These are phyloP conservation scores for Cetonia aurata DNA, from an alignment of 2,888 invertebrate species.

Conservation along the genomic window DNA sequence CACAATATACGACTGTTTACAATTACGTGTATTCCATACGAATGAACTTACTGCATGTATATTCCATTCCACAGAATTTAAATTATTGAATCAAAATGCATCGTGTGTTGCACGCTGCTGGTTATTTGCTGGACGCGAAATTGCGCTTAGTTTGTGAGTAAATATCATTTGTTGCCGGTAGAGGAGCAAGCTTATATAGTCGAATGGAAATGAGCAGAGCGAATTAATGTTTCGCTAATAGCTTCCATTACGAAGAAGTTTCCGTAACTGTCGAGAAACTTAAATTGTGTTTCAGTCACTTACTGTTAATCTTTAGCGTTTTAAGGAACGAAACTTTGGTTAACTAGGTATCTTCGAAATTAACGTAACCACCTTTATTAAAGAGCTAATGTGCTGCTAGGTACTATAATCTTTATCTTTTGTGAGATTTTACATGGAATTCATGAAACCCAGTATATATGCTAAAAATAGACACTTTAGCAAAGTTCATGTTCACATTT, in stretches of 20 bases:
- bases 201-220: not conserved
- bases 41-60: not conserved
- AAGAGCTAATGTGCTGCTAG: too few species aligned
- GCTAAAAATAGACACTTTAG: too few species aligned
- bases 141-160: not conserved
- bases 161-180: not conserved
- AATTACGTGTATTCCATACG: too few species aligned
- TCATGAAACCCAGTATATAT: too few species aligned
- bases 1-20: too few species aligned
- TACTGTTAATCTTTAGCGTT: not conserved
- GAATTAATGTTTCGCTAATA: constrained; percentile 14
- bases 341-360: too few species aligned
- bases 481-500: too few species aligned
- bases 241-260: constrained; percentile 2
- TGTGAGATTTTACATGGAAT: too few species aligned
- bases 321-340: not conserved
- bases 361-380: too few species aligned
- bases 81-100: too few species aligned
- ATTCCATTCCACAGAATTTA: constrained; percentile 20
- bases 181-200: not conserved
- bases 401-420: too few species aligned
- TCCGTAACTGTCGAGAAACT: not conserved
- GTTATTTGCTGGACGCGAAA: not conserved
- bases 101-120: too few species aligned
- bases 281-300: constrained; percentile 25